Base-by-base conservation (phyloP, 2,797 vertebrate genomes). In the Labeo calbasu region DNA sequence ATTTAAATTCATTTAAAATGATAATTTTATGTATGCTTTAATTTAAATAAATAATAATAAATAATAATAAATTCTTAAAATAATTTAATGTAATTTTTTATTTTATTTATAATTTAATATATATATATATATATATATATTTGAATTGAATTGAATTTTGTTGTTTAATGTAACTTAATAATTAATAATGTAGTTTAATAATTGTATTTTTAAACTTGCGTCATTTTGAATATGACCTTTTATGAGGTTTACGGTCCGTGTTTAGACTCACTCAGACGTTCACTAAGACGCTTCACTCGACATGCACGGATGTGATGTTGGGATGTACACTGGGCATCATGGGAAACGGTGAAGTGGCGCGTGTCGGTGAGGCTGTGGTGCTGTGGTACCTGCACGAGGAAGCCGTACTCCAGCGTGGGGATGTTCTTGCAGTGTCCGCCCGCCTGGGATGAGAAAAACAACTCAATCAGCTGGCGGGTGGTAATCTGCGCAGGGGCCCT, bases 361-460 rank as follows among this genome's bases (percentile, higher is more conserved):
- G 71, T 75, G 46, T 21, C 19, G 43, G 12, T n/a, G 80, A n/a
- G 21, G 72, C 15, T 23, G 72, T 8, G 9, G 14, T 48, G 25
- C 2, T 48, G 25, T 48, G 6, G 92, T 94, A 99, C 98, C 97
- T 99, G 98, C 87, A 99, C 98, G 51, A 99, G 96, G 93, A 99
- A 99, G 91, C 98, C 98, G 11, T 99, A 99, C 90, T 99, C 98
- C 96, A 99, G 93, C 17, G 98, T 99, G 85, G 98, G 98, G 91
- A 99, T 95, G 89, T 97, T 99, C 95, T 99, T 99, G 95, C 98
- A 99, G 93, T 99, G 98, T 88, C 98, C 97, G n/a, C 98, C 97
- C 57, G 98, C 98, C 98, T 99, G 95, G 76, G 91, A 92, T 93
- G 85, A 89, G 91, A 94, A 95, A 94, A 96, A 94, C 93, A 96